phyloP scores from a whole-genome alignment of 2,797 vertebrate genomes.

The Nyctibius grandis region DNA sequence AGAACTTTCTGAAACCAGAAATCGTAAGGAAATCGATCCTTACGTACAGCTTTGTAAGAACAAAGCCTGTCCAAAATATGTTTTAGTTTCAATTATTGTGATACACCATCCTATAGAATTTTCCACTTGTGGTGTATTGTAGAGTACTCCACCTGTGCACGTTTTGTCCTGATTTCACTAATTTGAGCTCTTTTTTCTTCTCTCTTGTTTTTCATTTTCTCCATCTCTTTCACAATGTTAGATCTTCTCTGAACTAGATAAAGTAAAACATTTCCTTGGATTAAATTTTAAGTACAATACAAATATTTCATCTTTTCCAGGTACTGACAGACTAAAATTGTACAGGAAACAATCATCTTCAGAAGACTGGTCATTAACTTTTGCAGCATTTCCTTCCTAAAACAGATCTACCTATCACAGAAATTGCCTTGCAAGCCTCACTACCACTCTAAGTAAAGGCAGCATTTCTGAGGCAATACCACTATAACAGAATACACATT shows the following conservation, averaged over 20 bases:
- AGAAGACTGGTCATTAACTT: neutral
- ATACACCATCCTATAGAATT: neutral
- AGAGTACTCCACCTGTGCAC: slow-evolving; percentile 79
- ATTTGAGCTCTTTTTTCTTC: slow-evolving; percentile 81
- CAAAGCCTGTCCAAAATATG: neutral
- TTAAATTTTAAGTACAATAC: neutral
- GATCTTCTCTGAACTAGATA: slow-evolving; percentile 82
- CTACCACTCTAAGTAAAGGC: neutral
- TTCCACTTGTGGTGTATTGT: neutral
- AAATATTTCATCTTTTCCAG: neutral
- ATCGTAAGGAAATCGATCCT: too few species aligned
- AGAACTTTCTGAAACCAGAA: neutral
- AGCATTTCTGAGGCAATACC: neutral
- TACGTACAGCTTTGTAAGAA: neutral
- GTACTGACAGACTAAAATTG: neutral
- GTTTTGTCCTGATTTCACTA: slow-evolving; percentile 79
- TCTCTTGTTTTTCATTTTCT: slow-evolving; percentile 85
- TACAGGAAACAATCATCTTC: neutral
- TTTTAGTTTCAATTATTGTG: neutral
- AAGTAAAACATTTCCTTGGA: neutral
- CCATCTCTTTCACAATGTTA: slow-evolving; percentile 78
- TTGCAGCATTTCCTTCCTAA: neutral
- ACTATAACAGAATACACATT: neutral
- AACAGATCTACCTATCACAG: neutral
- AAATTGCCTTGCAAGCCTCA: neutral